Conservation (phyloP, 2,888 invertebrate species). For the Diarsia dahlii region DNA sequence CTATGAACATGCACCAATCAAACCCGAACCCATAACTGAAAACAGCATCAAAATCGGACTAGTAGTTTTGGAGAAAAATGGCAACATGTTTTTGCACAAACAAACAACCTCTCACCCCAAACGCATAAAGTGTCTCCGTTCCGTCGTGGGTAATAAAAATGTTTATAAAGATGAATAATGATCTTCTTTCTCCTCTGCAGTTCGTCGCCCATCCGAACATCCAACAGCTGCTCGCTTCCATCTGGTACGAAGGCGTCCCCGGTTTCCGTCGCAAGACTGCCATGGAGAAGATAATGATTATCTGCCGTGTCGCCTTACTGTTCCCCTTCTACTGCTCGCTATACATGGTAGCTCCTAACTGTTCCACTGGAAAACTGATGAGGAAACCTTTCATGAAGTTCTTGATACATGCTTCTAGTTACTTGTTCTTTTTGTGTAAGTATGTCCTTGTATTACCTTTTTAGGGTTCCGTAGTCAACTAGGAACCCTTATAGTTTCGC, state of each 20-base stretch:
- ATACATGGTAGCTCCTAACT: conserved; percentile 96
- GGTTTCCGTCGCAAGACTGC: conserved; percentile 96
- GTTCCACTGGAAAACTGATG: conserved; percentile 95
- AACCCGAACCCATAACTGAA: too few species aligned
- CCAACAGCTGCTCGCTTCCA: conserved; percentile 96
- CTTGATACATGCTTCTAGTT: conserved; percentile 98
- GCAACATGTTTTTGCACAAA: too few species aligned
- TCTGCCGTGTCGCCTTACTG: conserved; percentile 94
- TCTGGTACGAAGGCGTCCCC: conserved; percentile 99
- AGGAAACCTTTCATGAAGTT: conserved; percentile 99
- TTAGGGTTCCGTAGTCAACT: too few species aligned
- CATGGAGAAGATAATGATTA: conserved; percentile 93
- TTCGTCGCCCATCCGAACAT: conserved; percentile 99
- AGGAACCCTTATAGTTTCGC: too few species aligned
- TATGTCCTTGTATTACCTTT: not conserved
- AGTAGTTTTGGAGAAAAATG: too few species aligned
- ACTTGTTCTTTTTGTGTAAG: conserved; percentile 93
- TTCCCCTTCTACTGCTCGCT: conserved; percentile 97
- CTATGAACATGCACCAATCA: too few species aligned
- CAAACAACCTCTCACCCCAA: too few species aligned
- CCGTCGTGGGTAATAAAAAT: too few species aligned
- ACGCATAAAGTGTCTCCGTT: too few species aligned
- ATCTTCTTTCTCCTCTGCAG: conserved; percentile 81
- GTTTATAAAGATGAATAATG: not conserved
- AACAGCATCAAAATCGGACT: too few species aligned